A percentile compares a stretch with the other conserved stretches of the same genome.
phyloP scores from a whole-genome alignment of 2,113 vertebrate genomes.

The Herpailurus yagouaroundi region DNA sequence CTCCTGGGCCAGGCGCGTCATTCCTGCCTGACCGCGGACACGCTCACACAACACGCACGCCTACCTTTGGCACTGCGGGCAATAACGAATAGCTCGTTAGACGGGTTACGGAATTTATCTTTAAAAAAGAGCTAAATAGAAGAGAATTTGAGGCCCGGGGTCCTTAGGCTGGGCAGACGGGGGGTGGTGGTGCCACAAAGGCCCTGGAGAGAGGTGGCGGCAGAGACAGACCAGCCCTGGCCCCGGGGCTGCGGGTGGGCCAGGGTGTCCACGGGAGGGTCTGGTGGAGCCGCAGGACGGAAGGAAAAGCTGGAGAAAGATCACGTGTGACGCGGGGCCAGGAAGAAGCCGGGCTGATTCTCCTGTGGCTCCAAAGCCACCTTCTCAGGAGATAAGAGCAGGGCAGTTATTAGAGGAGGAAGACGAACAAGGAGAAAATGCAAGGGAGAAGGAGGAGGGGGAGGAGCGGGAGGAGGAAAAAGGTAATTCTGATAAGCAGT shows the following conservation, averaged over 20 bases:
- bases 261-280: accelerated
- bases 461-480: accelerated
- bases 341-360: accelerated
- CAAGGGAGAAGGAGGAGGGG: accelerated
- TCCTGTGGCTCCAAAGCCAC: accelerated
- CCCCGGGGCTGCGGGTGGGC: accelerated
- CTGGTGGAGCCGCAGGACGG: accelerated
- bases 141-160: not conserved
- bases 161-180: not conserved
- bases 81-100: accelerated
- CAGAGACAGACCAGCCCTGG: accelerated
- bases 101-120: not conserved
- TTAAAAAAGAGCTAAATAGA: accelerated
- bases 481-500: accelerated
- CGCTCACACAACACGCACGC: accelerated
- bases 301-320: not conserved
- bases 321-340: accelerated
- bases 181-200: accelerated
- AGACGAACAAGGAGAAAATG: accelerated
- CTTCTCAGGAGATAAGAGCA: accelerated
- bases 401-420: accelerated
- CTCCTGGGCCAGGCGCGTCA: accelerated
- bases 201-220: accelerated
- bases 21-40: accelerated
- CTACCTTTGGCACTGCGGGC: accelerated